Base-by-base conservation (phyloP, 2,113 vertebrate species). In the Entelurus aequoreus region DNA sequence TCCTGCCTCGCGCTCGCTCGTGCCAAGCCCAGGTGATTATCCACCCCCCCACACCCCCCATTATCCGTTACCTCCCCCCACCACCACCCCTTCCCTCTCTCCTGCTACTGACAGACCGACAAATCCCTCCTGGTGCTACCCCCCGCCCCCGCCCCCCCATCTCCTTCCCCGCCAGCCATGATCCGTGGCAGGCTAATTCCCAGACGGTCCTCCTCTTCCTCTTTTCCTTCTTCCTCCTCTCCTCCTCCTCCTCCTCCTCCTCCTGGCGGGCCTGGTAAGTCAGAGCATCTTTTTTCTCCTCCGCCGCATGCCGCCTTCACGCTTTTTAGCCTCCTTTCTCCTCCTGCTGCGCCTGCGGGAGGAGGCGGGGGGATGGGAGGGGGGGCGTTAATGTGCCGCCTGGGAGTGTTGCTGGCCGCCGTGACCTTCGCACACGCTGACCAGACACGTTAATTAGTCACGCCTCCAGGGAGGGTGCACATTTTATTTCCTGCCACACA, bases 371-470 rank as follows among this genome's bases (percentile, higher is more conserved):
- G 63, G 42, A 8, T n/a, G 42, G 16, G 52, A 5, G 46, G 46
- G 66, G 40, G 51, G 77, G 57, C 61, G 62, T 75, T 76, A 74
- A 80, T 79, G 76, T 77, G 84, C 76, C 71, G 84, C 76, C 80
- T 76, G 80, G 85, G 81, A 77, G 84, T 75, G 66, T 53, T 55
- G 64, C 49, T 69, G 80, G 82, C 84, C 78, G 62, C 80, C 71
- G 68, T 87, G 84, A 88, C 86, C 84, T 86, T 86, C 83, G 79
- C 79, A 82, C 81, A 81, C 78, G 79, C 65, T 83, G 86, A 88
- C 81, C 86, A 78, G 86, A 86, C 86, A 78, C 78, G 83, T 77
- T 85, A 88, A 88, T 88, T 88, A 86, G 86, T 83, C 82, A 76
- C 78, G 73, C 81, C 86, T 82, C 79, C 69, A 71, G 81, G 84